A percentile compares a stretch with the other conserved stretches of the same genome.
Conservation (phyloP, 2,888 invertebrate genomes). For the Limnephilus lunatus region DNA sequence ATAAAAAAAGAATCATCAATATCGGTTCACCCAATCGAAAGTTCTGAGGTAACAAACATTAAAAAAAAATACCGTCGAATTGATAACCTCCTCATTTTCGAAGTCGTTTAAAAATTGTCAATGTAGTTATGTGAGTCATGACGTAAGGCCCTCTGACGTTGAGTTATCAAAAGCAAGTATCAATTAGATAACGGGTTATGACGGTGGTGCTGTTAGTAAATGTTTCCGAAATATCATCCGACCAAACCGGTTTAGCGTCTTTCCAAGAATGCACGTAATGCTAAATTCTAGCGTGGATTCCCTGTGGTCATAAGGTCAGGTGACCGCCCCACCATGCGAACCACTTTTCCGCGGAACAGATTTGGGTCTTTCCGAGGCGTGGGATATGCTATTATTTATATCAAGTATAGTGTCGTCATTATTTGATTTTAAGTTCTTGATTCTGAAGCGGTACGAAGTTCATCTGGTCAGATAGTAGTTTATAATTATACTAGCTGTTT, state of each 20-base stretch:
- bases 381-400: not conserved
- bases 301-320: not conserved
- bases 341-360: not conserved
- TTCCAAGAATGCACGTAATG: not conserved
- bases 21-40: too few species aligned
- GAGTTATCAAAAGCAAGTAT: not conserved
- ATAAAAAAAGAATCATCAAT: too few species aligned
- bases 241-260: not conserved
- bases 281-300: not conserved
- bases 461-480: too few species aligned
- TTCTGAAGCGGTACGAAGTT: too few species aligned
- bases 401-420: not conserved
- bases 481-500: too few species aligned
- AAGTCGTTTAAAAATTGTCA: too few species aligned
- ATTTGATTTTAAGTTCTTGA: not conserved
- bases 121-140: not conserved
- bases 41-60: too few species aligned
- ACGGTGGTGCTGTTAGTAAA: not conserved
- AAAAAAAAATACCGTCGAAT: too few species aligned
- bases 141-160: not conserved
- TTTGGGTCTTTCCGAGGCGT: not conserved
- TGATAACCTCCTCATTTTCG: too few species aligned
- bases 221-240: not conserved
- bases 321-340: not conserved
- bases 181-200: not conserved